Evolutionary conservation across 2,888 invertebrate species (phyloP), one percentile per base, ranked within the genome.

Genomic region (Agriopis aurantiaria): DNA sequence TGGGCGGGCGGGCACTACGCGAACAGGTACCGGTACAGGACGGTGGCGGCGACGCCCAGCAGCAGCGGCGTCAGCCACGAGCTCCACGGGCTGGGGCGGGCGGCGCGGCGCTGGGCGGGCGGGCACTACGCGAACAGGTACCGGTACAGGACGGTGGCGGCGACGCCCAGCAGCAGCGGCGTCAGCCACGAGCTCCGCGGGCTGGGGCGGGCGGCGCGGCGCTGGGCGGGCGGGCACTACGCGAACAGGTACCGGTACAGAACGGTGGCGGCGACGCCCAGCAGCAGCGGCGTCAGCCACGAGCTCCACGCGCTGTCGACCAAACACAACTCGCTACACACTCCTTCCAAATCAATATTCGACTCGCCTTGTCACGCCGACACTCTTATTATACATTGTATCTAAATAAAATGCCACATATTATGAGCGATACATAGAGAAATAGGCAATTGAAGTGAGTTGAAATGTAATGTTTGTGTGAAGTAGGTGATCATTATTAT

Each of bases 11-110:
- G 60, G 70, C n/a, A 79, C 93, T 95, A 91, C 87, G 93, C 91
- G 90, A 96, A 96, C 87, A 96, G 95, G 88, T 95, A 96, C 85
- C 96, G 96, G 90, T 96, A 97, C 78, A 96, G 89, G 77, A 97
- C 80, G 73, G 97, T 96, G 79, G 96, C 97, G 66, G 96, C 89
- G 75, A 97, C 82, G 73, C 96, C 97, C 82, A 97, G 92, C 80
- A 95, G 87, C 82, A 97, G 90, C 78, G 97, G 97, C 84, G 96
- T 82, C 82, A 96, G 87, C 97, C 97, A 97, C 53, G 96, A 95
- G 84, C 95, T 96, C 87, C 91, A 91, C 71, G 90, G 80, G 78
- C 93, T 92, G 89, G n/a, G n/a, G n/a, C n/a, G n/a, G n/a, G n/a
- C n/a, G n/a, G n/a, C 46, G 68, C 14, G 64, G 48, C 3, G 55